These are phyloP conservation scores for Eulemur albifrons DNA, from an alignment of 2,797 vertebrate genomes.

Conservation along the genomic window DNA sequence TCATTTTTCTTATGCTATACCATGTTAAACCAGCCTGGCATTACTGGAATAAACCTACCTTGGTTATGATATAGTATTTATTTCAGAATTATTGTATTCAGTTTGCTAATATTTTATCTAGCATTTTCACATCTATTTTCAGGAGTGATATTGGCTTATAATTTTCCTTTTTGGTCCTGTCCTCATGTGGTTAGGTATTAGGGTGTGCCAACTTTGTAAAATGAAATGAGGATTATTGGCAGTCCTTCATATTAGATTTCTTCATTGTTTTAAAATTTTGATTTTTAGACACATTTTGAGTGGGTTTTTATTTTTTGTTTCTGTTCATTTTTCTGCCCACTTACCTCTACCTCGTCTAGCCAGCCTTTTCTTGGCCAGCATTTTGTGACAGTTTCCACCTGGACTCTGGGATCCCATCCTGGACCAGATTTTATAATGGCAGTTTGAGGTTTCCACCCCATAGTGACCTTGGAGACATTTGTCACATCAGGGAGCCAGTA, in stretches of 20 bases:
- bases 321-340: background rate
- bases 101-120: background rate
- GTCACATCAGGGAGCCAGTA: fast-evolving
- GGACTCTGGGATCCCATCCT: background rate
- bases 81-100: background rate
- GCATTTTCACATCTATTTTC: background rate
- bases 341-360: background rate
- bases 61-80: background rate
- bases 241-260: background rate
- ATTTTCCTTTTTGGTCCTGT: background rate
- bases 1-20: background rate
- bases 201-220: background rate
- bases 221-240: background rate
- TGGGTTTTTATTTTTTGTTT: background rate
- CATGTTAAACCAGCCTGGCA: background rate
- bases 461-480: background rate
- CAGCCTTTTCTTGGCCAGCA: background rate
- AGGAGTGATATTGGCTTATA: background rate
- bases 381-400: background rate
- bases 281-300: background rate
- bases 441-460: background rate
- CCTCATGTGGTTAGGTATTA: background rate
- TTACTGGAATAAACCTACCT: background rate
- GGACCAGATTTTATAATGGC: background rate
- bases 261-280: background rate